These are phyloP conservation scores for Rhagonycha fulva DNA, from an alignment of 2,888 invertebrate genomes.

Conservation along the genomic window DNA sequence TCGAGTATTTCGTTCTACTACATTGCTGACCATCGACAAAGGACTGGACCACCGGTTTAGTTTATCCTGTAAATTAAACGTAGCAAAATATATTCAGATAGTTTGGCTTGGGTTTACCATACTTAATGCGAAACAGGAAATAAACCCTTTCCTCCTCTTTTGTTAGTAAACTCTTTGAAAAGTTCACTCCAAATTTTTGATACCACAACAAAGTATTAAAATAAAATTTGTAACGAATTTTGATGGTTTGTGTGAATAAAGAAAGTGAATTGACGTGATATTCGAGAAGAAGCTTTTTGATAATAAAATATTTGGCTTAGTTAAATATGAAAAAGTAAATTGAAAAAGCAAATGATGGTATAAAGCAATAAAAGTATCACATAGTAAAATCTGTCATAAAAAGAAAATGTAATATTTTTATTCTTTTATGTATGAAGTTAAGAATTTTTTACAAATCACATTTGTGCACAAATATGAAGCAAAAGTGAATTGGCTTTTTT, in stretches of 20 bases:
- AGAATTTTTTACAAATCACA: constrained; percentile 4
- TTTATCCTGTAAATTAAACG: neutral
- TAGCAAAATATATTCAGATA: neutral
- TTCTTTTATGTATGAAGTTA: constrained; percentile 4
- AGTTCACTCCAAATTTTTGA: neutral
- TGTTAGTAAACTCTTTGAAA: neutral
- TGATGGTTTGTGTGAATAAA: neutral
- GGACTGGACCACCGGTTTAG: neutral
- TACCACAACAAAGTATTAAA: neutral
- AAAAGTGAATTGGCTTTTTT: constrained; percentile 19
- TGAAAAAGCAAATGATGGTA: neutral
- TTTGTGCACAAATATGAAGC: constrained; percentile 2
- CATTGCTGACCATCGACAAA: too few species aligned
- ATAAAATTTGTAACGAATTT: neutral
- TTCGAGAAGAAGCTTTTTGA: neutral
- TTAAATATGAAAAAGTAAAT: neutral
- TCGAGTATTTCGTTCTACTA: too few species aligned
- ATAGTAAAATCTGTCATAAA: neutral
- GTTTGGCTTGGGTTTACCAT: neutral
- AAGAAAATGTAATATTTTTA: neutral
- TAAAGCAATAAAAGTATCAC: constrained; percentile 1
- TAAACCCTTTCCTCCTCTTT: neutral
- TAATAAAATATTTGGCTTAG: neutral
- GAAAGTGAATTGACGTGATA: neutral
- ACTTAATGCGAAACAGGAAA: neutral